A percentile compares a stretch with the other conserved stretches of the same genome.
Evolutionary conservation across 2,888 invertebrate genomes (phyloP).

Genomic region (Muschampia plurimacula): DNA sequence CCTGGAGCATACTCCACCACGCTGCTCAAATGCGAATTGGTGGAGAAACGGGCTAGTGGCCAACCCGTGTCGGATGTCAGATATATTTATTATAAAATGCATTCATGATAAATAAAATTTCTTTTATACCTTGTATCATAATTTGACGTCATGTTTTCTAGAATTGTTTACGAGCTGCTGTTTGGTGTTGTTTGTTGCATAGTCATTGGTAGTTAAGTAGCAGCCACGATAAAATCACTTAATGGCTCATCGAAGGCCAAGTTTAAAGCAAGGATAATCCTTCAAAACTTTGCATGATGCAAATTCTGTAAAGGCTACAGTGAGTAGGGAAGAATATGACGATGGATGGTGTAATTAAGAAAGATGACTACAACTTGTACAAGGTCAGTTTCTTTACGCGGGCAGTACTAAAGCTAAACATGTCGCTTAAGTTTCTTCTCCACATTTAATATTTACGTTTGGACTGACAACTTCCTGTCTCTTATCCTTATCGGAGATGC

Average conservation of each 20-base stretch:
- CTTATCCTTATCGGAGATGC: slow-evolving; percentile 75
- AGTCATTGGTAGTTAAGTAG: slow-evolving; percentile 48
- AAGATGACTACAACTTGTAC: slow-evolving; percentile 13
- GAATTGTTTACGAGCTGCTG: slow-evolving; percentile 1
- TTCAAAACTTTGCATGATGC: slow-evolving; percentile 28
- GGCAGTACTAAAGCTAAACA: slow-evolving; percentile 40
- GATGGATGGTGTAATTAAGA: slow-evolving; percentile 14
- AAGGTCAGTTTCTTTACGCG: slow-evolving; percentile 21
- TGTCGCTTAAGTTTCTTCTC: slow-evolving; percentile 23
- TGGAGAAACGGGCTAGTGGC: no score
- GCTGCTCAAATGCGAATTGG: no score
- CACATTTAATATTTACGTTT: slow-evolving; percentile 46
- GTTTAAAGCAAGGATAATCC: slow-evolving; percentile 37
- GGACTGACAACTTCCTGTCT: slow-evolving; percentile 65
- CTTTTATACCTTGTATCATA: slow-evolving; percentile 15
- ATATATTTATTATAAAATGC: not conserved
- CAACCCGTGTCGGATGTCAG: not conserved
- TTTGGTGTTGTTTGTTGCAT: slow-evolving; percentile 18
- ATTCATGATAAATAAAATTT: slow-evolving; percentile 3
- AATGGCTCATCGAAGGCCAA: slow-evolving; percentile 36
- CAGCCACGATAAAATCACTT: slow-evolving; percentile 44
- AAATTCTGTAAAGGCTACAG: not conserved
- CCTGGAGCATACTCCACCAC: no score
- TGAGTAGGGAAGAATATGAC: not conserved
- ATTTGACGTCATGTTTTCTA: slow-evolving; percentile 22